Evolutionary conservation across 2,113 vertebrate genomes (phyloP).

Genomic region (Zeus faber): DNA sequence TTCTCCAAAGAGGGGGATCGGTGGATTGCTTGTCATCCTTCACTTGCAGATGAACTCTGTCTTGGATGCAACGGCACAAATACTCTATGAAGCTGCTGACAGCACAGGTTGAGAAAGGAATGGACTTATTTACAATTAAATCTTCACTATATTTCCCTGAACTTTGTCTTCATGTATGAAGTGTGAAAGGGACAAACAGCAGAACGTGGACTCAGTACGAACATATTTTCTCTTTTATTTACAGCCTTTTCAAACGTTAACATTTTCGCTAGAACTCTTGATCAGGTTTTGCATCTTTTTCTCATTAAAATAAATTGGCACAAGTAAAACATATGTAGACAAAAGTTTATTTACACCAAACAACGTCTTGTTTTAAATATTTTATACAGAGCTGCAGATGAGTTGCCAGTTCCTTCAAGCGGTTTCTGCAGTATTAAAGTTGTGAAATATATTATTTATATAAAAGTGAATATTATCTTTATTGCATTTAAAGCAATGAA

Average conservation of each 20-base stretch:
- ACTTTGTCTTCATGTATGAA: no score
- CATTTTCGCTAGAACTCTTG: slow-evolving; percentile 79
- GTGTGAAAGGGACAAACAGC: slow-evolving; percentile 16
- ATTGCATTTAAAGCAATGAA: slow-evolving; percentile 99
- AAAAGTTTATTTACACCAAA: slow-evolving; percentile 99
- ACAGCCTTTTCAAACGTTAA: slow-evolving; percentile 85
- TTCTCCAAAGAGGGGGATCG: no score
- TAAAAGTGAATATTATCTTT: slow-evolving; percentile 99
- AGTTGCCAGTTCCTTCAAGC: slow-evolving; percentile 95
- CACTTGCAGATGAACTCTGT: no score
- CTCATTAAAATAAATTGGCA: slow-evolving; percentile 94
- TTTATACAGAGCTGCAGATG: slow-evolving; percentile 99
- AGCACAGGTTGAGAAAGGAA: no score
- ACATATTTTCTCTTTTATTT: slow-evolving; percentile 88
- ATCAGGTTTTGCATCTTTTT: slow-evolving; percentile 77
- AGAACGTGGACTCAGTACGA: slow-evolving; percentile 81
- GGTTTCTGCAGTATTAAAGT: slow-evolving; percentile 99
- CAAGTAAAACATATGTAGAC: slow-evolving; percentile 99
- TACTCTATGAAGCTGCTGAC: no score
- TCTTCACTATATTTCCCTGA: no score
- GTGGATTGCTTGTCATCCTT: no score
- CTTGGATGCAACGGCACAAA: no score
- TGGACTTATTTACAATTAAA: no score
- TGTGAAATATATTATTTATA: slow-evolving; percentile 99
- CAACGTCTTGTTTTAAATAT: slow-evolving; percentile 99